These are phyloP conservation scores for Sericinus montela DNA, from an alignment of 2,888 invertebrate genomes.

Conservation along the genomic window DNA sequence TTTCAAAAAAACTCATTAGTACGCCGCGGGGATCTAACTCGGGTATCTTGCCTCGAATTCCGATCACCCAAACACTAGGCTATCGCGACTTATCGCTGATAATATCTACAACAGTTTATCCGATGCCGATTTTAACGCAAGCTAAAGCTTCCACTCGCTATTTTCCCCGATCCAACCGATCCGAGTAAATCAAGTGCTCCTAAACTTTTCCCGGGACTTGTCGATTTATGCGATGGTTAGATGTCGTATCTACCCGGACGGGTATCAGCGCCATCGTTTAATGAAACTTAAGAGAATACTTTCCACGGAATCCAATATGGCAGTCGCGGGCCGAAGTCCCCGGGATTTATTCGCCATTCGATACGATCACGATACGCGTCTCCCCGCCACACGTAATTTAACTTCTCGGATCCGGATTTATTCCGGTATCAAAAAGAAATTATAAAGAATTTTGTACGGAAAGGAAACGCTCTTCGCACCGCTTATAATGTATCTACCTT, in stretches of 20 bases:
- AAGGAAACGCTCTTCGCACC: conserved; percentile 22
- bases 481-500: conserved; percentile 19
- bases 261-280: conserved; percentile 68
- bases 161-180: conserved; percentile 9
- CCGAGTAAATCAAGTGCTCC: conserved; percentile 36
- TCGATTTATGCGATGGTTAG: conserved; percentile 33
- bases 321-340: conserved; percentile 44
- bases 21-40: too few relatives aligned
- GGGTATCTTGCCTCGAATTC: too few relatives aligned
- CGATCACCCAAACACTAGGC: too few relatives aligned
- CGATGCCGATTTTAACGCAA: neutral
- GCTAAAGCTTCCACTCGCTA: neutral
- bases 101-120: too few relatives aligned
- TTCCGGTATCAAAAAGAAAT: conserved; percentile 70
- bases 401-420: conserved; percentile 62
- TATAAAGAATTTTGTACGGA: conserved; percentile 53
- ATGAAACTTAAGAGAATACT: conserved; percentile 76
- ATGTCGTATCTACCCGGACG: conserved; percentile 29
- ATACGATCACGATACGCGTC: conserved; percentile 62
- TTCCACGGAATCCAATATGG: conserved; percentile 66
- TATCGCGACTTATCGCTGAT: too few relatives aligned
- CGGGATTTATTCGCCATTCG: conserved; percentile 63
- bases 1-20: too few relatives aligned
- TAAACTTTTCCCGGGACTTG: conserved; percentile 33
- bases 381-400: conserved; percentile 69